Base-by-base conservation (phyloP, 2,888 invertebrate species). In the Parasteatoda lunata region DNA sequence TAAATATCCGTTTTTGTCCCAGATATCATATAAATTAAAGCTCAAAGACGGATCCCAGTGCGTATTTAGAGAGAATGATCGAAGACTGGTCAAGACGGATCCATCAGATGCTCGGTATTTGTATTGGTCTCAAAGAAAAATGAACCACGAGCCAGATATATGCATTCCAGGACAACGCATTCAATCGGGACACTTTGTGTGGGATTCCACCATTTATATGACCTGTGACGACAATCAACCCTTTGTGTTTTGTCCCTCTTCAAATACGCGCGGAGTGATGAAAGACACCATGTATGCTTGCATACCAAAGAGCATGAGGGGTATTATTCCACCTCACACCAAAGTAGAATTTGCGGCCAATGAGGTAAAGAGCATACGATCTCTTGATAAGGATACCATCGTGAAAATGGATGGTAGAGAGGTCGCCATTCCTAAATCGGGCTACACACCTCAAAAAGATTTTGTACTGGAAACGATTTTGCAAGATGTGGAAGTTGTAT, bases 191-290 rank as follows among this genome's bases (percentile, higher is more conserved):
- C n/a, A 80, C 49, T 80, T 80, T 65, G n/a, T 80, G 0, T n/a
- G 59, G 13, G 72, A 73, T 13, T 6, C 1, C 73, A n/a, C n/a
- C n/a, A n/a, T n/a, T n/a, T n/a, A n/a, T n/a, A n/a, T n/a, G n/a
- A n/a, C n/a, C n/a, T n/a, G 73, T 13, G 52, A 80, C 47, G 45
- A 15, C 2, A 4, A 5, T 3, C 72, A 72, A 65, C 80, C 80
- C 3, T 73, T 80, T 51, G 66, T 80, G 5, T 80, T 80, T 80
- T 80, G 80, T 51, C 71, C 66, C 6, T 64, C 66, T 3, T 9
- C 71, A 4, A 5, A 30, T 11, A 64, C 64, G 30, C n/a, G 15
- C 5, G 45, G 52, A 72, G 72, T 45, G 7, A 47, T 15, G 3
- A 15, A 8, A 45, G 71, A 51, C 45, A 51, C 15, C 7, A 8